Evolutionary conservation across 1,140 invertebrate species (phyloP), one percentile per base, ranked within the genome.

Genomic region (Galendromus occidentalis): DNA sequence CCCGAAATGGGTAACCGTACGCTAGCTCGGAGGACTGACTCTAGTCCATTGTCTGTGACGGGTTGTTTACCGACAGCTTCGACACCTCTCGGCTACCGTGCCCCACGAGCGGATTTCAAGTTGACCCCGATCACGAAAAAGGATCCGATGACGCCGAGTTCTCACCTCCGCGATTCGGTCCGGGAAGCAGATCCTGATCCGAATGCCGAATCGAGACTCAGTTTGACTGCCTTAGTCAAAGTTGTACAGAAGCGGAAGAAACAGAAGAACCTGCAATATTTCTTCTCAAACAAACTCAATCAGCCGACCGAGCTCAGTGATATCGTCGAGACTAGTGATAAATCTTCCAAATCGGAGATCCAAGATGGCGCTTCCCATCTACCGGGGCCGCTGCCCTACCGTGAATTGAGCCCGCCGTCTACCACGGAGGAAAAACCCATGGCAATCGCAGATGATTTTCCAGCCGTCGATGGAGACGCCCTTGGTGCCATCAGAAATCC

Each of bases 181-280:
- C 4, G 9, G 4, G 9, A 39, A 9, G 4, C 33, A 6, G 4
- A 39, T n/a, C 25, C 25, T 4, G 51, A 59, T 17, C 25, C 22
- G 22, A 59, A 14, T 59, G 2, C 14, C 22, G 22, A 33, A 14
- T 59, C 51, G 14, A 17, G 51, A 2, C 51, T 59, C 2, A 33
- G 51, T 5, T 25, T 59, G 33, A 59, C 51, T 9, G 51, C 51
- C 14, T 25, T 59, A 22, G 51, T 59, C 14, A 59, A 59, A 17
- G 25, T 59, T 17, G 51, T 59, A 9, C 51, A 59, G 33, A 59
- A 59, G 25, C 51, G 51, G 14, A 59, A 59, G 25, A 59, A 59
- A 59, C 51, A 59, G 51, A 59, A 59, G 20, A 59, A 59, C 25
- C 33, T 59, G 22, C 51, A 59, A 59, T 25, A 59, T 25, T 59